Evolutionary conservation across 2,888 invertebrate genomes (phyloP).

Genomic region (Noctua fimbriata): DNA sequence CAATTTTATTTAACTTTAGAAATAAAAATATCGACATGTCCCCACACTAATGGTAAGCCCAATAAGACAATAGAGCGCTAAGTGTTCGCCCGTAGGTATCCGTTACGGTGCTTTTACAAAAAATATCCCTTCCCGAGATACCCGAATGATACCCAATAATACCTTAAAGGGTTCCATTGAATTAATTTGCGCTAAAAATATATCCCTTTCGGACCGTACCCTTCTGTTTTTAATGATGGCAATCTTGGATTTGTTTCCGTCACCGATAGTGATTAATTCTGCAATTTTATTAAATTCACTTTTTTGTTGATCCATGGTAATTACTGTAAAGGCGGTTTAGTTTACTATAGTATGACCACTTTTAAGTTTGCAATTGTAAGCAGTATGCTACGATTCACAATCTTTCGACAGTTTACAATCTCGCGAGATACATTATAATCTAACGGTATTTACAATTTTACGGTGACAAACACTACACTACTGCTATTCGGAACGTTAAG

Average conservation of each 20-base stretch:
- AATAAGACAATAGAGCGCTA: slow-evolving; percentile 72
- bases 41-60: slow-evolving; percentile 60
- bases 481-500: too few relatives aligned
- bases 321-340: neutral
- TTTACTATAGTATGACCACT: neutral
- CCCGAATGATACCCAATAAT: slow-evolving; percentile 61
- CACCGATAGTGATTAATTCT: slow-evolving; percentile 9
- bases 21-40: slow-evolving; percentile 40
- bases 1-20: too few relatives aligned
- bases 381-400: too few relatives aligned
- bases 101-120: slow-evolving; percentile 62
- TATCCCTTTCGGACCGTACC: slow-evolving; percentile 47
- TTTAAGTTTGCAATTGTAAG: too few relatives aligned
- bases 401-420: too few relatives aligned
- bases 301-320: neutral
- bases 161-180: slow-evolving; percentile 61
- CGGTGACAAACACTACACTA: too few relatives aligned
- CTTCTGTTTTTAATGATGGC: slow-evolving; percentile 59
- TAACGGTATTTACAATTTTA: too few relatives aligned
- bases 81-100: slow-evolving; percentile 66
- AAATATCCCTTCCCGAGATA: slow-evolving; percentile 57
- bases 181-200: slow-evolving; percentile 63
- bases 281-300: slow-evolving; percentile 17
- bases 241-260: slow-evolving; percentile 45
- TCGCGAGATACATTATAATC: too few relatives aligned